Evolutionary conservation across 2,113 vertebrate species (phyloP).

Genomic region (Triplophysa tibetana): DNA sequence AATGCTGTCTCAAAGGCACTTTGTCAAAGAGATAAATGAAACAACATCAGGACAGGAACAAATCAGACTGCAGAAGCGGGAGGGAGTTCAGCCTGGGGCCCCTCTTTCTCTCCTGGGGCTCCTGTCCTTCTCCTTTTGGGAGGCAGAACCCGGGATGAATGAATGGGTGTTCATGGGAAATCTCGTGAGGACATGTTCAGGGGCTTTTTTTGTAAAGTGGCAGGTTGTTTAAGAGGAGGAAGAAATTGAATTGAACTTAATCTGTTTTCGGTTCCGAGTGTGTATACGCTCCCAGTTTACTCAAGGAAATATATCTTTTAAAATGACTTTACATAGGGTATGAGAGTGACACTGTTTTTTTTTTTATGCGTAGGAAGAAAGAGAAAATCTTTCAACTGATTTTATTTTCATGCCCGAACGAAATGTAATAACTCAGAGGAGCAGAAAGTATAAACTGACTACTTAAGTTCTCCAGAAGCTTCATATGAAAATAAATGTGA

Average conservation of each 20-base stretch:
- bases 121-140: conserved; percentile 21
- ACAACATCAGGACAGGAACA: conserved; percentile 62
- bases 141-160: conserved; percentile 45
- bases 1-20: conserved; percentile 67
- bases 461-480: conserved; percentile 6
- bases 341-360: not conserved
- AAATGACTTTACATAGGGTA: not conserved
- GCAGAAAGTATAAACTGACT: conserved; percentile 9
- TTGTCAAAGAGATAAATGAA: conserved; percentile 75
- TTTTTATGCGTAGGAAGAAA: not conserved
- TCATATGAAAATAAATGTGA: conserved; percentile 17
- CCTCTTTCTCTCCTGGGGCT: conserved; percentile 55
- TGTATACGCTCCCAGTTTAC: not conserved
- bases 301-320: not conserved
- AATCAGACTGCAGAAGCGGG: conserved; percentile 62
- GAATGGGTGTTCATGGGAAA: conserved; percentile 45
- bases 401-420: not conserved
- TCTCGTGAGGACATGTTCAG: conserved; percentile 27
- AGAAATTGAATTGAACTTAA: not conserved
- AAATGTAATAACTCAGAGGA: not conserved
- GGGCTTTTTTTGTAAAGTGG: not conserved
- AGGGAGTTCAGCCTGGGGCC: conserved; percentile 53
- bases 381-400: not conserved
- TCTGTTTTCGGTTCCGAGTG: not conserved
- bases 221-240: not conserved